A percentile compares a stretch with the other conserved stretches of the same genome.
Evolutionary conservation across 2,888 invertebrate genomes (phyloP).

Genomic region (Netelia virgata): DNA sequence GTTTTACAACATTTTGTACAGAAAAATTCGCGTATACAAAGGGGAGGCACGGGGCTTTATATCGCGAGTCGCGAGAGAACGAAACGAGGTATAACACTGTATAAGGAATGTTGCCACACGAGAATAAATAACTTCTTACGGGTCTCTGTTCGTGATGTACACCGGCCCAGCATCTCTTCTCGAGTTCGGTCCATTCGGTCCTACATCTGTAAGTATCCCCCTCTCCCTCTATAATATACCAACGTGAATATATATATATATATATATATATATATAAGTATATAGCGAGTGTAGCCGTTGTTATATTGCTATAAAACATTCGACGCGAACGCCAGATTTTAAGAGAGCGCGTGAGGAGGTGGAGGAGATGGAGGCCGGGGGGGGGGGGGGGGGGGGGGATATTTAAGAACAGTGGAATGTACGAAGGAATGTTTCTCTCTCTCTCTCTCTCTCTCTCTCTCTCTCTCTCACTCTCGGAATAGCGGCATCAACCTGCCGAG

Average conservation of each 20-base stretch:
- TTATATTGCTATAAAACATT: constrained; percentile 66
- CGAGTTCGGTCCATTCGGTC: constrained; percentile 54
- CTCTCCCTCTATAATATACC: constrained; percentile 37
- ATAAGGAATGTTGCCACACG: constrained; percentile 45
- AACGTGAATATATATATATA: constrained; percentile 4
- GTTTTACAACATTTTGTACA: constrained; percentile 41
- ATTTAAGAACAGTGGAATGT: constrained; percentile 66
- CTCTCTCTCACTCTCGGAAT: constrained; percentile 22
- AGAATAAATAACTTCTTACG: constrained; percentile 65
- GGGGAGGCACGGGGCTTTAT: neutral
- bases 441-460: constrained; percentile 41
- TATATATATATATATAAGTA: neutral
- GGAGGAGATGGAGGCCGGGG: neutral
- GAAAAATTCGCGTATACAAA: constrained; percentile 46
- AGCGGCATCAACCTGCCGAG: constrained; percentile 51
- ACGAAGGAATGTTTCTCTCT: constrained; percentile 55
- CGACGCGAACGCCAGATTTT: constrained; percentile 62
- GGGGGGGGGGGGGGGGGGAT: constrained; percentile 24
- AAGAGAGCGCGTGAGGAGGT: constrained; percentile 15
- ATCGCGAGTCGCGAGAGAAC: constrained; percentile 11
- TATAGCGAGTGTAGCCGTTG: constrained; percentile 43
- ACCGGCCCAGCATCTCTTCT: constrained; percentile 44
- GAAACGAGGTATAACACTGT: constrained; percentile 7
- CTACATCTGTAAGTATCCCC: constrained; percentile 49
- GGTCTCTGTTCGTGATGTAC: constrained; percentile 50